phyloP scores from a whole-genome alignment of 2,888 invertebrate genomes.

The Lasioglossum figueresi region DNA sequence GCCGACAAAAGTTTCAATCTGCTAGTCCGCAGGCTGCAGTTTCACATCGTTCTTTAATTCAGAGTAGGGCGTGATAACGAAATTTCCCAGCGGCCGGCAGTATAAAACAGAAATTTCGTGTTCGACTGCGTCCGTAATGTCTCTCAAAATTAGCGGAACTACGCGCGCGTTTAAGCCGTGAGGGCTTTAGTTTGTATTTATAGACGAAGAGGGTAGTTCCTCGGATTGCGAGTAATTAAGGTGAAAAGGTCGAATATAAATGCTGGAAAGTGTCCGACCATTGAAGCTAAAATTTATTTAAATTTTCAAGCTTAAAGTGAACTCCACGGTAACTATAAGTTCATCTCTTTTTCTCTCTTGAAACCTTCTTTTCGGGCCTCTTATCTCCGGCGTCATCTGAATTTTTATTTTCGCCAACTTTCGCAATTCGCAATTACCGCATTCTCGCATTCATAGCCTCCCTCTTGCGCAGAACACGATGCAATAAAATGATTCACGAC shows the following conservation, averaged over 20 bases:
- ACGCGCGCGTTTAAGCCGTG: not conserved
- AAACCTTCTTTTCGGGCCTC: not conserved
- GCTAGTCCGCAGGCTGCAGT: not conserved
- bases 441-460: not conserved
- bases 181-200: not conserved
- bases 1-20: not conserved
- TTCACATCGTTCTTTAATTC: not conserved
- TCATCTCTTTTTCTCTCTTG: not conserved
- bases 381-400: not conserved
- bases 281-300: conserved; percentile 3
- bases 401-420: conserved; percentile 12
- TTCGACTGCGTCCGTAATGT: not conserved
- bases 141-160: not conserved
- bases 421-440: not conserved
- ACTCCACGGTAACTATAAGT: not conserved
- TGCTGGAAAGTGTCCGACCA: not conserved
- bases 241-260: not conserved
- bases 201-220: not conserved
- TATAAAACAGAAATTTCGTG: not conserved
- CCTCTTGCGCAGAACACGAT: not conserved
- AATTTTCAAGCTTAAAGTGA: not conserved
- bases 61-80: not conserved
- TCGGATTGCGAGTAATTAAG: not conserved
- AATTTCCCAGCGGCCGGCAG: not conserved
- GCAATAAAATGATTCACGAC: not conserved